Percentiles rank a stretch among this genome's conserved stretches.
Evolutionary conservation across 1,140 invertebrate species (phyloP).

Genomic region (Battus philenor): DNA sequence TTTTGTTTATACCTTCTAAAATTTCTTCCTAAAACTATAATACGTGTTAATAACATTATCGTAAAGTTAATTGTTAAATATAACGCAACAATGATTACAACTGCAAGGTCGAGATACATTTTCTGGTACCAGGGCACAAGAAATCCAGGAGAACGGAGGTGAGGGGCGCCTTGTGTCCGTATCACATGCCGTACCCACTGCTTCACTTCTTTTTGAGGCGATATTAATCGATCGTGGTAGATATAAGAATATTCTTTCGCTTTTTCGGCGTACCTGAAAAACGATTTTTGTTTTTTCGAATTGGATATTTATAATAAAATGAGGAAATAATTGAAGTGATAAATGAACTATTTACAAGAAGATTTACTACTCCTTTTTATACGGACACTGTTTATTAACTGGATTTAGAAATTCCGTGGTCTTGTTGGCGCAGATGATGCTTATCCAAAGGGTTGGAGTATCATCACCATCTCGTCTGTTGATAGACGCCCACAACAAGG

Average conservation of each 20-base stretch:
- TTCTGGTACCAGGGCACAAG: conserved; percentile 11
- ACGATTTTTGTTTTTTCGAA: too few species aligned
- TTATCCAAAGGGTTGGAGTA: too few species aligned
- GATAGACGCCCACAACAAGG: too few species aligned
- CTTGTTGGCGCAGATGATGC: too few species aligned
- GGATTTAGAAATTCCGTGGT: too few species aligned
- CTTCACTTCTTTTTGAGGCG: not conserved
- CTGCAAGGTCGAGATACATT: conserved; percentile 6
- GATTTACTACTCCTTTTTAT: too few species aligned
- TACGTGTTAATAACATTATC: not conserved
- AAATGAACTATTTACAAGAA: too few species aligned
- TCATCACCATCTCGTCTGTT: too few species aligned
- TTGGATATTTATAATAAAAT: too few species aligned
- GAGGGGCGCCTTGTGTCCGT: conserved; percentile 3
- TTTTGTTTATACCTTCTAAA: conserved; percentile 1
- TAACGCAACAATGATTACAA: not conserved
- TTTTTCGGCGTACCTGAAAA: conserved; percentile 3
- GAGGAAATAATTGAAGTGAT: too few species aligned
- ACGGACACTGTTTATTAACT: too few species aligned
- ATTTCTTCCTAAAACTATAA: not conserved
- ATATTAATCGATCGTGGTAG: not conserved
- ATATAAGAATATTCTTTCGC: conserved; percentile 3
- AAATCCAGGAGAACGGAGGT: conserved; percentile 3
- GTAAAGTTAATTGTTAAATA: not conserved
- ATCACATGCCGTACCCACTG: conserved; percentile 11